Conservation (phyloP, 1,140 invertebrate species). For the Caerostris extrusa region DNA sequence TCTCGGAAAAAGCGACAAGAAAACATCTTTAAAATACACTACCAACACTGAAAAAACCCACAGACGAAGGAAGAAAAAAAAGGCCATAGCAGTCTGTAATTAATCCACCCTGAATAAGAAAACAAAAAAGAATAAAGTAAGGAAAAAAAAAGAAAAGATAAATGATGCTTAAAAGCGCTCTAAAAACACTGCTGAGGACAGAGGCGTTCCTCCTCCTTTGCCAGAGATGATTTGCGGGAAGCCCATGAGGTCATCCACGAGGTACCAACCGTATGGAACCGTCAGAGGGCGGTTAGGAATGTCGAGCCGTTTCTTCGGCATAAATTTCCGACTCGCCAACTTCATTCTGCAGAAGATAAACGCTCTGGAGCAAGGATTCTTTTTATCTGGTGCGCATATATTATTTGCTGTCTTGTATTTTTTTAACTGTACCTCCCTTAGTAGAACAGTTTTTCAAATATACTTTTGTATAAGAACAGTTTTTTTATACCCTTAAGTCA, state of each 20-base stretch:
- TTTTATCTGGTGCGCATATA: too few species aligned
- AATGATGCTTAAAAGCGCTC: conserved; percentile 20
- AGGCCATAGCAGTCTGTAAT: not conserved
- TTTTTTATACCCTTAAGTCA: too few species aligned
- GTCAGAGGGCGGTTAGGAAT: conserved; percentile 38
- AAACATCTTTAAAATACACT: too few species aligned
- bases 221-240: conserved; percentile 19
- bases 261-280: not conserved
- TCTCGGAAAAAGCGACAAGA: too few species aligned
- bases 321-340: not conserved
- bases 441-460: too few species aligned
- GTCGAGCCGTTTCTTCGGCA: not conserved
- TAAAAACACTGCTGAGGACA: conserved; percentile 32
- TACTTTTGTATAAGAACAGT: too few species aligned
- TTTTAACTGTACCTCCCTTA: too few species aligned
- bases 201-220: conserved; percentile 20
- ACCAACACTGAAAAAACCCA: too few species aligned
- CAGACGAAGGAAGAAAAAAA: too few species aligned
- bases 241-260: conserved; percentile 28
- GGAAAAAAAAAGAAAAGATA: not conserved
- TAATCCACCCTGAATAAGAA: not conserved
- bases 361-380: too few species aligned
- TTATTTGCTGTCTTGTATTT: too few species aligned
- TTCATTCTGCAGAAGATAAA: not conserved
- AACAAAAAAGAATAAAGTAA: not conserved